A percentile compares a stretch with the other conserved stretches of the same genome.
Conservation (phyloP, 2,888 invertebrate species). For the Trissoscelio sp. region DNA sequence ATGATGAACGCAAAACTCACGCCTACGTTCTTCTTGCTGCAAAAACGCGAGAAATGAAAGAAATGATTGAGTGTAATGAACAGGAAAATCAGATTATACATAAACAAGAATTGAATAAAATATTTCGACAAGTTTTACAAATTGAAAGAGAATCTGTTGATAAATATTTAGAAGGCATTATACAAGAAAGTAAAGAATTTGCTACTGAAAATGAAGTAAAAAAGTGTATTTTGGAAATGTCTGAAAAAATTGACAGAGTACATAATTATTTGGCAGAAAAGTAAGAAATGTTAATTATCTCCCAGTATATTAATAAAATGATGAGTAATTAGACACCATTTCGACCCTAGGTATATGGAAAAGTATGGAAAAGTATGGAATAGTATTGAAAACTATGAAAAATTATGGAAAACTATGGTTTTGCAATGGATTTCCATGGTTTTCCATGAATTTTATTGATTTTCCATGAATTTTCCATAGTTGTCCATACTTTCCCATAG, state of each 20-base stretch:
- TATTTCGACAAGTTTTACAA: conserved; percentile 89
- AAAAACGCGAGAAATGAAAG: conserved; percentile 89
- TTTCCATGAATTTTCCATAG: no score
- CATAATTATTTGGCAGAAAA: conserved; percentile 82
- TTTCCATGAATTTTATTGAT: no score
- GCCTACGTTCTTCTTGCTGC: conserved; percentile 92
- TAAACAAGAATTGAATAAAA: conserved; percentile 90
- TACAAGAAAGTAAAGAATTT: conserved; percentile 86
- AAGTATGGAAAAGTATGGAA: no score
- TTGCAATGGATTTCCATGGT: no score
- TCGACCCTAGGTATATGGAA: no score
- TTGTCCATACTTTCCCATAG: no score
- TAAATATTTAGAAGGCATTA: conserved; percentile 86
- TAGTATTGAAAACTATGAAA: no score
- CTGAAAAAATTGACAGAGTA: conserved; percentile 85
- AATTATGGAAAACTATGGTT: no score
- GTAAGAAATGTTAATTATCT: no score
- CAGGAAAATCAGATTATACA: conserved; percentile 90
- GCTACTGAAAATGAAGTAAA: conserved; percentile 85
- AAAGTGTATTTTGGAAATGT: conserved; percentile 82
- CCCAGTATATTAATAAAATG: no score
- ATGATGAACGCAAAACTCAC: conserved; percentile 91
- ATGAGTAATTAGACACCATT: no score
- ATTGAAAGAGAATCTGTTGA: conserved; percentile 87
- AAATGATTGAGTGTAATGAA: conserved; percentile 92